Evolutionary conservation across 1,140 invertebrate genomes (phyloP).

Genomic region (Phymorhynchus buccinoides): DNA sequence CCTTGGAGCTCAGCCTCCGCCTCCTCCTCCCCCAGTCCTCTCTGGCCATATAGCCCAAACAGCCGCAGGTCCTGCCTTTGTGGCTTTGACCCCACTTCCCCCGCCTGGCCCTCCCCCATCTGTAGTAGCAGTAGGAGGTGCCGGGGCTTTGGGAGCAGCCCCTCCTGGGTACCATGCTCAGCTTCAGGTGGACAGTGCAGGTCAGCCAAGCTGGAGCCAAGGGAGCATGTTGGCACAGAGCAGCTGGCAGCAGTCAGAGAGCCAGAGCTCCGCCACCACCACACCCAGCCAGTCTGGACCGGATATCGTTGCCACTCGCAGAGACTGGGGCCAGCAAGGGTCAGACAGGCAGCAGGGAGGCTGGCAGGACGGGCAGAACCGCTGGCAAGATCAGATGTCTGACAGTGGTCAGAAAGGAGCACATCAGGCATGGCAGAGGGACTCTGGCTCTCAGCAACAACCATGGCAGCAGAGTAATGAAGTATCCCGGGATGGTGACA

Average conservation of each 20-base stretch:
- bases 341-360: not conserved
- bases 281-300: not conserved
- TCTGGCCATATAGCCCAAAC: slow-evolving; percentile 32
- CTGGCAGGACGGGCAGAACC: not conserved
- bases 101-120: slow-evolving; percentile 35
- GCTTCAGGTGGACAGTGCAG: not conserved
- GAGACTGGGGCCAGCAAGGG: slow-evolving; percentile 27
- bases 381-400: not conserved
- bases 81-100: slow-evolving; percentile 11
- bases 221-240: not conserved
- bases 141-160: not conserved
- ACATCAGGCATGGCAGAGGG: not conserved
- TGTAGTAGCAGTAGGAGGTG: slow-evolving; percentile 5
- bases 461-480: not conserved
- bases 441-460: not conserved
- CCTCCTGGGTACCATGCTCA: slow-evolving; percentile 29
- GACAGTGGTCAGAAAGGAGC: slow-evolving; percentile 12
- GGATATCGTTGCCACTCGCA: not conserved
- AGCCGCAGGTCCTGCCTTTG: slow-evolving; percentile 27
- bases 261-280: slow-evolving; percentile 26
- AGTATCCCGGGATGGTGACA: not conserved
- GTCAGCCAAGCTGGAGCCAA: not conserved
- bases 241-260: slow-evolving; percentile 3
- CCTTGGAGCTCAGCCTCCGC: slow-evolving; percentile 31
- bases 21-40: slow-evolving; percentile 39